These are phyloP conservation scores for Calameuta filiformis DNA, from an alignment of 2,888 invertebrate species.

Conservation along the genomic window DNA sequence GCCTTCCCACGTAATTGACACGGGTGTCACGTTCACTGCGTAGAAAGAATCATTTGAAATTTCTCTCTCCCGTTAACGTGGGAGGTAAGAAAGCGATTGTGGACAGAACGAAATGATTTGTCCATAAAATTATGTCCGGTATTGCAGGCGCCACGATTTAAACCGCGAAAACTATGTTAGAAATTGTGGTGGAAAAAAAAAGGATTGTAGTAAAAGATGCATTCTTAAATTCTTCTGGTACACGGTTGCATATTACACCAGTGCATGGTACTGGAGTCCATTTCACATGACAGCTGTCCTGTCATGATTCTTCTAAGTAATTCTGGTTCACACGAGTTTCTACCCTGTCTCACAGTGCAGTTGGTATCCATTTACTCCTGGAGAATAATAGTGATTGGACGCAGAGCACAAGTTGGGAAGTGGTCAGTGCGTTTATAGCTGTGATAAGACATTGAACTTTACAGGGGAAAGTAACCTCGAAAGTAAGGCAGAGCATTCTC, in stretches of 20 bases:
- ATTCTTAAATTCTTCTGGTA: not conserved
- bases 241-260: not conserved
- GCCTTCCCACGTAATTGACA: not conserved
- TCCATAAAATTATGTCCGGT: not conserved
- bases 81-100: not conserved
- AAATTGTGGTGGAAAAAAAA: not conserved
- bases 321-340: not conserved
- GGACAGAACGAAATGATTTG: not conserved
- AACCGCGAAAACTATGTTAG: not conserved
- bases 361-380: not conserved
- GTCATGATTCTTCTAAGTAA: not conserved
- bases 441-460: conserved; percentile 1
- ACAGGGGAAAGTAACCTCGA: conserved; percentile 37
- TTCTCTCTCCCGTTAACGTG: not conserved
- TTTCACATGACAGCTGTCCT: not conserved
- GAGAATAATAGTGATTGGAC: not conserved
- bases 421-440: not conserved
- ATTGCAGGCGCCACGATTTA: not conserved
- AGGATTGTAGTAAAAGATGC: not conserved
- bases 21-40: not conserved
- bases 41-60: not conserved
- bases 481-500: conserved; percentile 30
- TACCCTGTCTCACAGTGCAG: not conserved
- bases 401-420: not conserved
- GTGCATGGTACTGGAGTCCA: not conserved